Percentiles rank a stretch among this genome's conserved stretches.
These are phyloP conservation scores for Haemorhous mexicanus DNA, from an alignment of 2,113 vertebrate species.

Conservation along the genomic window DNA sequence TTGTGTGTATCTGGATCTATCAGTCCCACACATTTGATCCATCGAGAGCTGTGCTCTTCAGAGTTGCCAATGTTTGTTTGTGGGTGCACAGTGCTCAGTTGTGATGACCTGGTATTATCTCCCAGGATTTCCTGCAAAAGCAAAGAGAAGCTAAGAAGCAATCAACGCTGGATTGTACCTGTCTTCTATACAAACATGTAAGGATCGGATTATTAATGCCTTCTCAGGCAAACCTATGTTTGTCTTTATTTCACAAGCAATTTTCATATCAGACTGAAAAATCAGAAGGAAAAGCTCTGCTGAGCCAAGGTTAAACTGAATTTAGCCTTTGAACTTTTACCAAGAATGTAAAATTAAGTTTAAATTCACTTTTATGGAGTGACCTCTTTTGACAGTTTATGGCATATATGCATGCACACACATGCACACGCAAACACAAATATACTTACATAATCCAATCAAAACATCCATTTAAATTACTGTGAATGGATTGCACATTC, in stretches of 20 bases:
- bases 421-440: slow-evolving; percentile 2
- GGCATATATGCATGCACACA: background rate
- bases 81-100: background rate
- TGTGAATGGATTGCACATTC: background rate
- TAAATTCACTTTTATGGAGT: slow-evolving; percentile 51
- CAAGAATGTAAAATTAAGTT: slow-evolving; percentile 51
- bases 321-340: slow-evolving; percentile 65
- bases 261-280: slow-evolving; percentile 62
- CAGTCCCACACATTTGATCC: background rate
- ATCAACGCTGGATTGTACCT: slow-evolving; percentile 70
- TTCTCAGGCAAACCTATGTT: slow-evolving; percentile 62
- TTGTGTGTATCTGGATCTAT: background rate
- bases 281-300: slow-evolving; percentile 29
- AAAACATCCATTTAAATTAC: slow-evolving; percentile 43
- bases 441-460: slow-evolving; percentile 42
- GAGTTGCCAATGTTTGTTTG: slow-evolving; percentile 13
- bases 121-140: slow-evolving; percentile 64
- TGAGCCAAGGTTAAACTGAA: slow-evolving; percentile 58
- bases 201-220: slow-evolving; percentile 75
- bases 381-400: slow-evolving; percentile 40
- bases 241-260: slow-evolving; percentile 75
- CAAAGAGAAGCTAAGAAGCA: slow-evolving; percentile 65
- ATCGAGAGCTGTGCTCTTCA: background rate
- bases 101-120: slow-evolving; percentile 17
- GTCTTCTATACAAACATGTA: slow-evolving; percentile 71